These are phyloP conservation scores for Palaemon carinicauda DNA, from an alignment of 1,140 invertebrate species.

Conservation along the genomic window DNA sequence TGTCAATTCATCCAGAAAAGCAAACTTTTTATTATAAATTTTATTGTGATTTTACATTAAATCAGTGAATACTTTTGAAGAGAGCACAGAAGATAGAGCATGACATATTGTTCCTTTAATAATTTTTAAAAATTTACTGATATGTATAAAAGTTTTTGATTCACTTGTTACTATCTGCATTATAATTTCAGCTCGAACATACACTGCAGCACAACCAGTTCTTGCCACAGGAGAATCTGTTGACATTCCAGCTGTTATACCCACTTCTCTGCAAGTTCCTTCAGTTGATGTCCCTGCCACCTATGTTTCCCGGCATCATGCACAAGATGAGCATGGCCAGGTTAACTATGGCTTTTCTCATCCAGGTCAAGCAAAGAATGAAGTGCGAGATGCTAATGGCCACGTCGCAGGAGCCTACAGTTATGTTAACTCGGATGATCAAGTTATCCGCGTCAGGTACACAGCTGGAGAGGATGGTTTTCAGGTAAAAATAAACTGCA, in stretches of 20 bases:
- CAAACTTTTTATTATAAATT: no score
- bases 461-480: conserved; percentile 7
- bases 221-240: not conserved
- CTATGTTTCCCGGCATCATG: not conserved
- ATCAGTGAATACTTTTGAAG: no score
- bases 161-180: no score
- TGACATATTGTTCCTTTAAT: no score
- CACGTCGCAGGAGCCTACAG: conserved; percentile 15
- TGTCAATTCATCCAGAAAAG: no score
- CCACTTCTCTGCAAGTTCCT: not conserved
- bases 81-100: no score
- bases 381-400: conserved; percentile 2
- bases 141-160: no score
- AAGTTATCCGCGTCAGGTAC: not conserved
- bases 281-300: not conserved
- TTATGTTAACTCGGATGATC: not conserved
- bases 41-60: no score
- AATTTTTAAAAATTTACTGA: no score
- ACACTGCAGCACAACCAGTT: not conserved
- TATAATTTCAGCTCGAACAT: not conserved
- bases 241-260: not conserved
- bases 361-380: conserved; percentile 8
- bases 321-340: conserved; percentile 1
- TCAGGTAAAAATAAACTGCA: not conserved
- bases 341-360: not conserved